Evolutionary conservation across 37 sponge, comb jelly and placozoan species (phyloP), one percentile per base, ranked within the genome.

Genomic region (Beroe ovata): DNA sequence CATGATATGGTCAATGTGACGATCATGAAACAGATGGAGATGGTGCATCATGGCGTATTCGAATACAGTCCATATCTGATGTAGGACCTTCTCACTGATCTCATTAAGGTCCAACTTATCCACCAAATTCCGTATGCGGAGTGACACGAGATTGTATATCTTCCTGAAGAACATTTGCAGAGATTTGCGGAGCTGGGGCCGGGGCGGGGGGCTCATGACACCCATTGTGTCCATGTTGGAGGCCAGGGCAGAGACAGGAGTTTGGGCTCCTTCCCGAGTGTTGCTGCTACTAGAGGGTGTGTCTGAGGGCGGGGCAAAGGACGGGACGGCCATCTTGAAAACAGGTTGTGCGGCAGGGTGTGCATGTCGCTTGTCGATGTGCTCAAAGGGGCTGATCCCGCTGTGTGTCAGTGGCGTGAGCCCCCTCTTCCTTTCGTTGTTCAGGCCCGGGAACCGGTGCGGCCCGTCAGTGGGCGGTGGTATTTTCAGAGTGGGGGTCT

Each of bases 91-190:
- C n/a, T 22, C 14, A 19, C 29, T 1, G 84, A 77, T 54, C n/a
- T 22, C 14, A 19, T 23, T 1, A 54, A 77, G 54, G 54, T 42
- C 54, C 28, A 77, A 40, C 84, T 42, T 39, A 23, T 77, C 84
- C 8, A 19, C 42, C 84, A 77, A 40, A 54, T 77, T 77, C 54
- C 54, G 3, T n/a, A 77, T 77, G 54, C 84, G 84, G 18, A 77
- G 84, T 37, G 84, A 40, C 16, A 42, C 84, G 29, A 77, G 47
- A 54, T 77, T 77, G 28, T 77, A 77, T 11, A 40, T 42, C 84
- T 77, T 77, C 54, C 84, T 77, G 84, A 77, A 77, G 84, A 77
- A 77, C 84, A 77, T 77, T 29, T 77, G 84, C n/a, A 77, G 47
- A 54, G 84, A 77, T 26, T 77, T 77, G 23, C 54, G 21, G 28